Evolutionary conservation across 1,140 invertebrate genomes (phyloP).

Genomic region (Pseudomyrmex cubaensis): DNA sequence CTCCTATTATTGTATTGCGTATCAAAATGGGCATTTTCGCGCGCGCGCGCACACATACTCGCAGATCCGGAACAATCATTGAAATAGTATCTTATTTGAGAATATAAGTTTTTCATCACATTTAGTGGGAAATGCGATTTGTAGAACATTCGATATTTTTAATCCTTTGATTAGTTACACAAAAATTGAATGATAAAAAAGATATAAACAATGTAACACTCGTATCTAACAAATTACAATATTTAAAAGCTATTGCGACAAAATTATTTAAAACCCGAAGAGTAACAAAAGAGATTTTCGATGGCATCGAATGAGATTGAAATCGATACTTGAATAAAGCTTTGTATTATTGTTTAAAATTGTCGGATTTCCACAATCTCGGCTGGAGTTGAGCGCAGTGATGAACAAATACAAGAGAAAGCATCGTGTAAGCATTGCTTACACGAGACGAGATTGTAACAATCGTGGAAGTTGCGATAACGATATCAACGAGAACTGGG

Average conservation of each 20-base stretch:
- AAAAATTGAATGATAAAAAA: too few relatives aligned
- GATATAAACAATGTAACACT: too few relatives aligned
- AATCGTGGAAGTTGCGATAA: constrained; percentile 62
- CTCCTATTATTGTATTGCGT: constrained; percentile 25
- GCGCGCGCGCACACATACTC: not conserved
- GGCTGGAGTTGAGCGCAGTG: not conserved
- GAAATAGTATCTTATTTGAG: not conserved
- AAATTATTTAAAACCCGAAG: not conserved
- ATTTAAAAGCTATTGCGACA: not conserved
- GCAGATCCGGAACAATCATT: constrained; percentile 8
- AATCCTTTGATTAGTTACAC: too few relatives aligned
- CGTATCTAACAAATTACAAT: not conserved
- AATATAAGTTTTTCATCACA: not conserved
- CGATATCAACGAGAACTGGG: constrained; percentile 41
- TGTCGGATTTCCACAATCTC: not conserved
- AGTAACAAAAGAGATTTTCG: constrained; percentile 32
- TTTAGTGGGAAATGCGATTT: not conserved
- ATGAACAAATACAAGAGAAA: constrained; percentile 10
- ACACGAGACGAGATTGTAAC: not conserved
- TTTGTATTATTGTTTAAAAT: not conserved
- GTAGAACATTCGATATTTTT: too few relatives aligned
- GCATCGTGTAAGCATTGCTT: not conserved
- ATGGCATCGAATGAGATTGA: constrained; percentile 29
- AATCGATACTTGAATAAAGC: constrained; percentile 2
- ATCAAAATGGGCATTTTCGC: constrained; percentile 9